A percentile compares a stretch with the other conserved stretches of the same genome.
phyloP scores from a whole-genome alignment of 2,113 vertebrate species.

The Emydura subglobosa region DNA sequence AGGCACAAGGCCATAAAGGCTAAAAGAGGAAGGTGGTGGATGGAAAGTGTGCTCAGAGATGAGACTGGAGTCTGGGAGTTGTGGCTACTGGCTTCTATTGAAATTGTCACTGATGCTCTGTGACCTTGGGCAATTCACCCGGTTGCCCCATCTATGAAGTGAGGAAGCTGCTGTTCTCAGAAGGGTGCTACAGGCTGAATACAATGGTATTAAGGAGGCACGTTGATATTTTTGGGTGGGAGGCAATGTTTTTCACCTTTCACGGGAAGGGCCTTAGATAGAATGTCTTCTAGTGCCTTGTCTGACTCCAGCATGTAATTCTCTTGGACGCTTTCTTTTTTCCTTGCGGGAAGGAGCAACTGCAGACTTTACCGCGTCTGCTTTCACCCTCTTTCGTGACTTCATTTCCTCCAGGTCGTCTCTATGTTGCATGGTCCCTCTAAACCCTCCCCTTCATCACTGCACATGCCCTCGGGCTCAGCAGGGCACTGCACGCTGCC shows the following conservation, averaged over 20 bases:
- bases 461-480: accelerated
- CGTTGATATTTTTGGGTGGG: background rate
- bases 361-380: background rate
- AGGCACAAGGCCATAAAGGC: background rate
- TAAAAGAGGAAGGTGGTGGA: background rate
- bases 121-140: background rate
- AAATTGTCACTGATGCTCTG: too few relatives aligned
- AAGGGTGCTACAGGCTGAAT: background rate
- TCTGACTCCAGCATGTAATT: background rate
- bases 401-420: background rate
- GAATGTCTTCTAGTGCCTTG: background rate
- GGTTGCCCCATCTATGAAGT: background rate
- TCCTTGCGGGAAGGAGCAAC: background rate
- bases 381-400: background rate
- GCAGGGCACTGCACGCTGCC: background rate
- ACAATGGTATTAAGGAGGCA: background rate
- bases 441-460: accelerated
- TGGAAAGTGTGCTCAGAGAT: background rate
- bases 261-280: background rate
- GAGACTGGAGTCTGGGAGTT: background rate
- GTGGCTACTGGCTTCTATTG: background rate
- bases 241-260: background rate
- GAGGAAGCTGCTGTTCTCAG: background rate
- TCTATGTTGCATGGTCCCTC: accelerated
- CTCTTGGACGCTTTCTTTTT: background rate